Percentiles rank a stretch among this genome's conserved stretches.
Conservation (phyloP, 2,888 invertebrate species). For the Ditula angustiorana region DNA sequence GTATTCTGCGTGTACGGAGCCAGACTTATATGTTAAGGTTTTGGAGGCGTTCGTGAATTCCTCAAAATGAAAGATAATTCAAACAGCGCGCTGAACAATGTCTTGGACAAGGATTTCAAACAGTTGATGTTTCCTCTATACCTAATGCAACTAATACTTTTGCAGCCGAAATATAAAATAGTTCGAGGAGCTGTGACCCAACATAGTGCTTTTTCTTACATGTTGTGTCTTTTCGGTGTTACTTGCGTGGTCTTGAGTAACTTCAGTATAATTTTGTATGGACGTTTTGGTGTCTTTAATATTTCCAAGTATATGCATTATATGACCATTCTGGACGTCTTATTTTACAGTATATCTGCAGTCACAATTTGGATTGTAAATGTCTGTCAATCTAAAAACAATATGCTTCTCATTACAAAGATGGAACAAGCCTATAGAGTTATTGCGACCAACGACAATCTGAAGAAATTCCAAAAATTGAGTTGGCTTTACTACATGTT, state of each 20-base stretch:
- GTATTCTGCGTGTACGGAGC: too few species aligned
- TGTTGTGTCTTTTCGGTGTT: not conserved
- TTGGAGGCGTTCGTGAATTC: too few species aligned
- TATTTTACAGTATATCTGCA: not conserved
- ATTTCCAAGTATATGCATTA: not conserved
- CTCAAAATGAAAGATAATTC: too few species aligned
- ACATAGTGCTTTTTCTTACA: too few species aligned
- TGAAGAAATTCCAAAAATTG: too few species aligned
- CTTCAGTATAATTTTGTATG: too few species aligned
- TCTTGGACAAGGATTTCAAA: not conserved
- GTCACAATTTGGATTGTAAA: not conserved
- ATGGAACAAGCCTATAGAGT: slow-evolving; percentile 4
- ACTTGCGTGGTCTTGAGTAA: too few species aligned
- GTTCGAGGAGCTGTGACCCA: not conserved
- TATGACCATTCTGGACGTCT: not conserved
- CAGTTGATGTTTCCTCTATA: not conserved
- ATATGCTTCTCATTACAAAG: not conserved
- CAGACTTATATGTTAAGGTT: too few species aligned
- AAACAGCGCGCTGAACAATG: too few species aligned
- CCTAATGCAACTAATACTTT: not conserved
- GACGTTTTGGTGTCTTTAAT: too few species aligned
- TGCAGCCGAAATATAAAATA: slow-evolving; percentile 6
- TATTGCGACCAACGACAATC: not conserved
- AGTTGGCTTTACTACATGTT: too few species aligned
- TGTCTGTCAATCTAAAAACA: not conserved